Percentiles rank a stretch among this genome's conserved stretches.
phyloP scores from a whole-genome alignment of 2,113 vertebrate species.

The Scomber scombrus region DNA sequence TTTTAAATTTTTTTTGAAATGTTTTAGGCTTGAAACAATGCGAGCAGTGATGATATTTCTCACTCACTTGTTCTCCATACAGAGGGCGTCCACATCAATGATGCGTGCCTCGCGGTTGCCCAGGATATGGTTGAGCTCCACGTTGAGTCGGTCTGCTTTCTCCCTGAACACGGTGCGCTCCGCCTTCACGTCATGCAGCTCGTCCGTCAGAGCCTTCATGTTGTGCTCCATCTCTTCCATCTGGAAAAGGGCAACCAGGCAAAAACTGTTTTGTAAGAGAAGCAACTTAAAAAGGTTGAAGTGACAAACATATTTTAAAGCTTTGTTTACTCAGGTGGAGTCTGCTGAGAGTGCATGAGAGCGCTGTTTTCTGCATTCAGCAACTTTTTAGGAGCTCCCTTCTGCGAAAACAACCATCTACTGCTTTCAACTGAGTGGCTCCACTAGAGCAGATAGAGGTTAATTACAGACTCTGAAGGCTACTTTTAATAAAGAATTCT shows the following conservation, averaged over 20 bases:
- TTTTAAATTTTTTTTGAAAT: no score
- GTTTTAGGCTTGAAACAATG: neutral
- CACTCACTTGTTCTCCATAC: constrained; percentile 95
- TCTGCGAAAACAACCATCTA: neutral
- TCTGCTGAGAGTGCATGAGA: constrained; percentile 14
- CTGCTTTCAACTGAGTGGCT: constrained; percentile 3
- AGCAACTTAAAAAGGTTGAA: neutral
- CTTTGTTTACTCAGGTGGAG: constrained; percentile 1
- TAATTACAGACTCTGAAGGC: neutral
- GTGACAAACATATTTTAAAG: constrained; percentile 17
- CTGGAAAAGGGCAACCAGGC: constrained; percentile 57
- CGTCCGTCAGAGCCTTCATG: constrained; percentile 90
- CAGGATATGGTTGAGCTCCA: constrained; percentile 95
- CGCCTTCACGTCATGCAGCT: constrained; percentile 93
- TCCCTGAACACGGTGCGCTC: constrained; percentile 93
- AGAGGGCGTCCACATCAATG: constrained; percentile 94
- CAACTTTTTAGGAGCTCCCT: neutral
- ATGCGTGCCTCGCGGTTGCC: constrained; percentile 92
- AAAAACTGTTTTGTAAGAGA: neutral
- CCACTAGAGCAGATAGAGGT: neutral
- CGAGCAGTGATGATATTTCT: neutral
- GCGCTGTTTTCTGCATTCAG: constrained; percentile 11
- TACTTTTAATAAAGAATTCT: neutral
- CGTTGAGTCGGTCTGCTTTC: constrained; percentile 93
- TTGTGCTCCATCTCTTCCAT: constrained; percentile 91